Base-by-base conservation (phyloP, 2,888 invertebrate species). In the Epistrophella euchroma region DNA sequence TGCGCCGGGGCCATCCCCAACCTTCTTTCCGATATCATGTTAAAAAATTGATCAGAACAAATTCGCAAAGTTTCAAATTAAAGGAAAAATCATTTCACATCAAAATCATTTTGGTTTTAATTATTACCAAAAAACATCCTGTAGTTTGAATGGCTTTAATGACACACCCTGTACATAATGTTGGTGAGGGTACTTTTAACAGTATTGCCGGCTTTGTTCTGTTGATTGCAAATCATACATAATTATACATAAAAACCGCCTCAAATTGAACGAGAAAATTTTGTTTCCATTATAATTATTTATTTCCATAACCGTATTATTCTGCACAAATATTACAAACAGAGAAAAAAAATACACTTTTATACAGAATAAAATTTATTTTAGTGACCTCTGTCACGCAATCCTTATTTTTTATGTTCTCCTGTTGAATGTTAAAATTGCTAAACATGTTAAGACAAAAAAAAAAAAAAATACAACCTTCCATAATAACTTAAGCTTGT, bases 371-470 rank as follows among this genome's bases (percentile, higher is more conserved):
- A 52, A 28, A 47, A 32, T 56, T 56, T 19, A 11, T 11, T 19
- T 43, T 40, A 71, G 28, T 76, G 76, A 71, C 71, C 71, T 76
- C 64, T 71, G 71, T 71, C 81, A 81, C 81, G 81, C 81, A 71
- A 81, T 81, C 52, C 68, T 70, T 68, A n/a, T 50, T 62, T 74
- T 66, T 7, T 25, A 7, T 43, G 15, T 17, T n/a, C 45, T 81
- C 81, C 76, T 81, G 81, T 81, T 81, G 81, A 81, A 81, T 76
- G 76, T 17, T 37, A 55, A 45, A 70, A 32, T 62, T 32, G 17
- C 17, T 56, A 15, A 55, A 32, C 10, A 17, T 5, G 32, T 32
- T n/a, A n/a, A 32, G 32, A 9, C 32, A 45, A 45, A 70, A n/a
- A 25, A 2, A 45, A 19, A n/a, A 25, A 45, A 28, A n/a, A 15